These are phyloP conservation scores for Alloscopus bannaensis DNA, from an alignment of 2,888 invertebrate genomes.

Conservation along the genomic window DNA sequence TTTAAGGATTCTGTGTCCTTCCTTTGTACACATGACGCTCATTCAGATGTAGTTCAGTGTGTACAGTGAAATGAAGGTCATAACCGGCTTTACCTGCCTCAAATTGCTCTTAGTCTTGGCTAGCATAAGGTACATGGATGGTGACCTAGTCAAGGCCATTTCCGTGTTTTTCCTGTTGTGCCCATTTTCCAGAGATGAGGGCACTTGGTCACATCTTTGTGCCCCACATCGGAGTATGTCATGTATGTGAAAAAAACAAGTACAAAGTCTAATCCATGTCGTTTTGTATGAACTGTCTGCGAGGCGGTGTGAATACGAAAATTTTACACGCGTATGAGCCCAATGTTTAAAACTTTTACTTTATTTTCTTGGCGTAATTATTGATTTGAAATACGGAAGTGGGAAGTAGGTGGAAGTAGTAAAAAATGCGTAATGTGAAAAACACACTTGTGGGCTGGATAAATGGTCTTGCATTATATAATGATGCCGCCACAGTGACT, in stretches of 20 bases:
- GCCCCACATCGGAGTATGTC: background rate
- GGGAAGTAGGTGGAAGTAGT: background rate
- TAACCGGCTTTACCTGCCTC: conserved; percentile 16
- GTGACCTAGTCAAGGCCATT: conserved; percentile 42
- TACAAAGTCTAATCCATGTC: background rate
- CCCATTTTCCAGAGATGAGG: background rate
- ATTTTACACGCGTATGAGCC: background rate
- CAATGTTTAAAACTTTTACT: background rate
- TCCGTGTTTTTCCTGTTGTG: conserved; percentile 54
- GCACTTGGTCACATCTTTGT: no score
- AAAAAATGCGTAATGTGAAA: background rate
- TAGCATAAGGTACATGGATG: background rate
- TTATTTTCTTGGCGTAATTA: background rate
- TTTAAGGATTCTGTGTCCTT: background rate
- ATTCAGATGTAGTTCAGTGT: no score
- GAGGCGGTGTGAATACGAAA: background rate
- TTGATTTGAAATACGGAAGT: conserved; percentile 10
- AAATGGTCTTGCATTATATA: conserved; percentile 4
- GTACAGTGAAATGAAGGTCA: conserved; percentile 58
- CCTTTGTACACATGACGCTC: no score
- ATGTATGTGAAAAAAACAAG: background rate
- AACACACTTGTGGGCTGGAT: conserved; percentile 21
- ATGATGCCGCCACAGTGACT: background rate
- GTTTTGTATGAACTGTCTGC: background rate
- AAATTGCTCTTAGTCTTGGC: background rate